Evolutionary conservation across 2,113 vertebrate genomes (phyloP), one percentile per base, ranked within the genome.

Genomic region (Nerophis ophidion): DNA sequence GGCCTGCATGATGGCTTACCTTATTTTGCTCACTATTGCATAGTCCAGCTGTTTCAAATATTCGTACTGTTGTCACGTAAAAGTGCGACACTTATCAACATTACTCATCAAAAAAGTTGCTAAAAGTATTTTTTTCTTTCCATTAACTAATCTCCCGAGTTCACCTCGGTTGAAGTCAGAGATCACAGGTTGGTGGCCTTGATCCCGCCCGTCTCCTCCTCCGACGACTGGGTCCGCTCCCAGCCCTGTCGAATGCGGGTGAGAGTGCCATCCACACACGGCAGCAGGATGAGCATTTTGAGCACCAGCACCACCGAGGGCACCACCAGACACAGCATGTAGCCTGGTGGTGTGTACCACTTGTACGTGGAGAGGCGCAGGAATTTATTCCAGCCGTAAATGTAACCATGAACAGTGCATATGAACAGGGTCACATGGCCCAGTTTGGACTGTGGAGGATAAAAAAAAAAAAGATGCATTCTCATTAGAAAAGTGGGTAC

Each of bases 221-320:
- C 12, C 36, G 45, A 44, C 40, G 40, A 44, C 12, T 44, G n/a
- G 8, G 7, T 86, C 66, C 89, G 91, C 77, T 95, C 93, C 93
- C 93, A 96, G 42, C 96, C 96, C 66, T 94, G 93, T 5, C 91
- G 90, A 62, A 98, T 97, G 51, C 54, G 76, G 0, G 77, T 92
- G 44, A 98, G 83, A 5, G 68, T 84, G 48, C 71, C 89, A 79
- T 95, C 92, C 55, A 97, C 35, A 19, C 93, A 98, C 0, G 95
- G 93, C 14, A 91, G 65, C 72, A 95, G 61, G 15, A 98, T 88
- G 60, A 97, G 67, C 13, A 89, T 75, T 81, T 96, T 97, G 40
- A 93, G 71, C 48, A 91, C 81, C 69, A 98, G 72, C 36, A 95
- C 90, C 4, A 84, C 67, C 9, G 92, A 95, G 0, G 95, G 94